Evolutionary conservation across 2,113 vertebrate genomes (phyloP).

Genomic region (Pholis gunnellus): DNA sequence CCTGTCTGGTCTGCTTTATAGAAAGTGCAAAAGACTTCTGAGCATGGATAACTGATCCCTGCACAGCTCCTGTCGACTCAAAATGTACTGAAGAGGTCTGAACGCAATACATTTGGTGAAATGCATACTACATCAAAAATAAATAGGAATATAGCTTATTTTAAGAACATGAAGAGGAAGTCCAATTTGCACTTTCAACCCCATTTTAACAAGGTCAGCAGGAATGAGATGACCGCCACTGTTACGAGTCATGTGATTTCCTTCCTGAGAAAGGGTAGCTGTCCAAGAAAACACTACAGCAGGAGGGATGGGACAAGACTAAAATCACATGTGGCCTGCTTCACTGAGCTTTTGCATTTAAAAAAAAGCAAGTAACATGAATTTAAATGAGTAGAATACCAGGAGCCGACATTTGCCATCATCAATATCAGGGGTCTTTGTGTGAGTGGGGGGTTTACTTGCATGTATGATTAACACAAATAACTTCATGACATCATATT

Average conservation of each 20-base stretch:
- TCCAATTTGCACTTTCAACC: slow-evolving; percentile 33
- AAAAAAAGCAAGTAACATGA: slow-evolving; percentile 15
- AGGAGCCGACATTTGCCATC: slow-evolving; percentile 2
- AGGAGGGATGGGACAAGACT: slow-evolving; percentile 22
- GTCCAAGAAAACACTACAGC: slow-evolving; percentile 30
- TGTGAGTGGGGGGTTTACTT: background rate
- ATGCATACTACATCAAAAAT: slow-evolving; percentile 43
- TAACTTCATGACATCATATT: slow-evolving; percentile 38
- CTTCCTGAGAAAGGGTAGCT: slow-evolving; percentile 73
- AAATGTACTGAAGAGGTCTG: slow-evolving; percentile 34
- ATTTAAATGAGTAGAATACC: slow-evolving; percentile 11
- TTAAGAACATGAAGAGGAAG: slow-evolving; percentile 46
- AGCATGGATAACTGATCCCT: slow-evolving; percentile 60
- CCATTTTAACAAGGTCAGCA: slow-evolving; percentile 34
- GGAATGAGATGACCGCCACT: slow-evolving; percentile 22
- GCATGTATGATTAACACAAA: slow-evolving; percentile 13
- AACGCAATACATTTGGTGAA: slow-evolving; percentile 45
- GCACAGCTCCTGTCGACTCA: slow-evolving; percentile 43
- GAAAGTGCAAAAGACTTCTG: slow-evolving; percentile 58
- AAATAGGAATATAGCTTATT: slow-evolving; percentile 60
- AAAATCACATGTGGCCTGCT: slow-evolving; percentile 14
- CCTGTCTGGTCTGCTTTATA: slow-evolving; percentile 59
- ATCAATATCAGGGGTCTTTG: background rate
- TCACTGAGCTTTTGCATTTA: background rate
- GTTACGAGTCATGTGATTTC: slow-evolving; percentile 56